These are phyloP conservation scores for Proales similis DNA, from an alignment of 1,140 invertebrate species.

Conservation along the genomic window DNA sequence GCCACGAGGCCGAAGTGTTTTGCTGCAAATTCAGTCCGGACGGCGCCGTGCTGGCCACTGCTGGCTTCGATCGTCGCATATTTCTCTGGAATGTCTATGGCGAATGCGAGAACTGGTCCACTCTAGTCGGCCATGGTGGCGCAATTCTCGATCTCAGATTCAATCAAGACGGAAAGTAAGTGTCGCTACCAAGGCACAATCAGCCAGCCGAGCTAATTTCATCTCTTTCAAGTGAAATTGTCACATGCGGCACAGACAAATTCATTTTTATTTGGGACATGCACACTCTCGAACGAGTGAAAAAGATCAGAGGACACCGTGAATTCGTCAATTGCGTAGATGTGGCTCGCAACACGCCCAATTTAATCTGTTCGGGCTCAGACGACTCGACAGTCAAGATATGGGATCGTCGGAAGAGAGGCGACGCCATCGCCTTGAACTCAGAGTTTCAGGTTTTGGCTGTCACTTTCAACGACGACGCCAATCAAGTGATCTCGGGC, in stretches of 20 bases:
- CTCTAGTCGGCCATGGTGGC: slow-evolving; percentile 83
- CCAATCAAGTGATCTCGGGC: slow-evolving; percentile 77
- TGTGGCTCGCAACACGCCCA: slow-evolving; percentile 72
- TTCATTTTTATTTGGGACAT: slow-evolving; percentile 92
- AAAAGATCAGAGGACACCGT: slow-evolving; percentile 82
- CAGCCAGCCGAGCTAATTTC: not conserved
- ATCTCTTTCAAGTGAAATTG: slow-evolving; percentile 19
- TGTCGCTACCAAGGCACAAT: slow-evolving; percentile 45
- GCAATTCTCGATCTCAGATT: slow-evolving; percentile 76
- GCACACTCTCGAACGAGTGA: slow-evolving; percentile 71
- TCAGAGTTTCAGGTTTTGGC: slow-evolving; percentile 75
- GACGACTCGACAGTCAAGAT: slow-evolving; percentile 85
- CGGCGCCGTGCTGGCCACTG: slow-evolving; percentile 81
- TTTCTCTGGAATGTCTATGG: slow-evolving; percentile 95
- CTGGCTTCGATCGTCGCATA: slow-evolving; percentile 92
- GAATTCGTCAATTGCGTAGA: slow-evolving; percentile 67
- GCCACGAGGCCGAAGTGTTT: slow-evolving; percentile 93
- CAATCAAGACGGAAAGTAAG: slow-evolving; percentile 75
- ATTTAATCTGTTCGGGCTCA: slow-evolving; percentile 79
- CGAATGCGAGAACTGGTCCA: slow-evolving; percentile 91
- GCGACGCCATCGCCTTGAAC: slow-evolving; percentile 72
- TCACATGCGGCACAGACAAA: slow-evolving; percentile 64
- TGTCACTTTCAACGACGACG: slow-evolving; percentile 88
- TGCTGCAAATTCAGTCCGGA: slow-evolving; percentile 88
- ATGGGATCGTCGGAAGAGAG: slow-evolving; percentile 74